Evolutionary conservation across 2,888 invertebrate genomes (phyloP).

Genomic region (Pyrochroa serraticornis): DNA sequence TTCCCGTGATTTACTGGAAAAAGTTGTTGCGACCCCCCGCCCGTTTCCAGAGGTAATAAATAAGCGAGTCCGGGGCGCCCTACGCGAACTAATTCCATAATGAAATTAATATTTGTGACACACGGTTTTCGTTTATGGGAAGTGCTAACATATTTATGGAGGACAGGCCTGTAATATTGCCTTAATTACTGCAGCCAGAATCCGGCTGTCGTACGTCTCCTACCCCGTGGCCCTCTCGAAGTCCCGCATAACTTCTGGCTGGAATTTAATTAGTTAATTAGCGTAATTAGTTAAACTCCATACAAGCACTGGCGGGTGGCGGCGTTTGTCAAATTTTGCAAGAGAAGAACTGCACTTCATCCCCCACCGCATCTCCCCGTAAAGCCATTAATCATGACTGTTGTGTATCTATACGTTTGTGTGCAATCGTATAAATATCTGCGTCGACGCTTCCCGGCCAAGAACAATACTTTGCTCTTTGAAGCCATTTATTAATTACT

Average conservation of each 20-base stretch:
- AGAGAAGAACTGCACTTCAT: slow-evolving; percentile 11
- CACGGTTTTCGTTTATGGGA: slow-evolving; percentile 47
- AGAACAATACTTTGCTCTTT: slow-evolving; percentile 25
- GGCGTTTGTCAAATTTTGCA: slow-evolving; percentile 29
- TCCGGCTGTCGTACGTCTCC: slow-evolving; percentile 41
- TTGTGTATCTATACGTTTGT: slow-evolving; percentile 7
- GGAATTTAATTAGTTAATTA: slow-evolving; percentile 57
- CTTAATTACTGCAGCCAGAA: slow-evolving; percentile 47
- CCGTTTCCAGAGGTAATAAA: slow-evolving; percentile 29
- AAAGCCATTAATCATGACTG: slow-evolving; percentile 19
- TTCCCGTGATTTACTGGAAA: no score
- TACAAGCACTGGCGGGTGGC: slow-evolving; percentile 32
- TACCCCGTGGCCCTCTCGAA: slow-evolving; percentile 6
- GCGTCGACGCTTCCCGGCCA: slow-evolving; percentile 17
- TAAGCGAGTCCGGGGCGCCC: slow-evolving; percentile 32
- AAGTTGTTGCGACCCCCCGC: no score
- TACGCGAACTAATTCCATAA: slow-evolving; percentile 38
- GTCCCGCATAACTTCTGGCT: slow-evolving; percentile 43
- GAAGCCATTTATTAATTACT: slow-evolving; percentile 27
- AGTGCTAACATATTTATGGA: slow-evolving; percentile 35
- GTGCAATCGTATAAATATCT: slow-evolving; percentile 13
- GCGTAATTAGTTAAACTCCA: slow-evolving; percentile 54
- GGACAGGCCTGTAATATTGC: slow-evolving; percentile 44
- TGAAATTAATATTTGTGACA: slow-evolving; percentile 45
- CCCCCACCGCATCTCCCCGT: background rate